Conservation (phyloP, 1,140 invertebrate species). For the Papilio xuthus region DNA sequence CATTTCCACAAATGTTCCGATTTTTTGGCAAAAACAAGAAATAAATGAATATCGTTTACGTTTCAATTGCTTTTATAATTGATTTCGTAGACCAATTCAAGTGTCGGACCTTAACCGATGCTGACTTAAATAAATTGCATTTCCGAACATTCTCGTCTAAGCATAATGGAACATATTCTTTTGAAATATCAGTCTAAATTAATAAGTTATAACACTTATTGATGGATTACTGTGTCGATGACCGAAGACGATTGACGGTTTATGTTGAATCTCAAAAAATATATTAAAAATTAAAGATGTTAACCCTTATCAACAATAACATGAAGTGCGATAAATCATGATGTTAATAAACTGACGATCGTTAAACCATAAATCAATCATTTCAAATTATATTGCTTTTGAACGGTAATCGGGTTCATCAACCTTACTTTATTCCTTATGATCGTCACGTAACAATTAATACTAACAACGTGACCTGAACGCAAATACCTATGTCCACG, state of each 20-base stretch:
- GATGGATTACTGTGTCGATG: neutral
- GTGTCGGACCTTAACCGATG: neutral
- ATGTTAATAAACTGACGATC: neutral
- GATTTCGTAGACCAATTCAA: constrained; percentile 15
- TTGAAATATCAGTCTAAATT: neutral
- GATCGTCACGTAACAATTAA: constrained; percentile 60
- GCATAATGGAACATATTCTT: neutral
- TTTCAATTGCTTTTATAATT: constrained; percentile 6
- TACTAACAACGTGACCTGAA: constrained; percentile 48
- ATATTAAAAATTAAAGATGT: neutral
- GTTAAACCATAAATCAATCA: constrained; percentile 15
- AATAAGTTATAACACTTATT: neutral
- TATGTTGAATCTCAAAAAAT: neutral
- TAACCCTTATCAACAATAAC: neutral
- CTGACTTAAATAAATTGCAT: neutral
- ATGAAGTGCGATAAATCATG: constrained; percentile 36
- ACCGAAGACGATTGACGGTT: neutral
- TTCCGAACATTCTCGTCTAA: constrained; percentile 7
- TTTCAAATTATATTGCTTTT: constrained; percentile 38
- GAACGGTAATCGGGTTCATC: constrained; percentile 61
- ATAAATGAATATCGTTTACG: neutral
- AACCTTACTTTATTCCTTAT: constrained; percentile 53
- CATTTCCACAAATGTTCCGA: constrained; percentile 1
- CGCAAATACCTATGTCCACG: constrained; percentile 33
- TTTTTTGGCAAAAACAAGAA: neutral